phyloP scores from a whole-genome alignment of 2,113 vertebrate species.

The Muscicapa adusta region DNA sequence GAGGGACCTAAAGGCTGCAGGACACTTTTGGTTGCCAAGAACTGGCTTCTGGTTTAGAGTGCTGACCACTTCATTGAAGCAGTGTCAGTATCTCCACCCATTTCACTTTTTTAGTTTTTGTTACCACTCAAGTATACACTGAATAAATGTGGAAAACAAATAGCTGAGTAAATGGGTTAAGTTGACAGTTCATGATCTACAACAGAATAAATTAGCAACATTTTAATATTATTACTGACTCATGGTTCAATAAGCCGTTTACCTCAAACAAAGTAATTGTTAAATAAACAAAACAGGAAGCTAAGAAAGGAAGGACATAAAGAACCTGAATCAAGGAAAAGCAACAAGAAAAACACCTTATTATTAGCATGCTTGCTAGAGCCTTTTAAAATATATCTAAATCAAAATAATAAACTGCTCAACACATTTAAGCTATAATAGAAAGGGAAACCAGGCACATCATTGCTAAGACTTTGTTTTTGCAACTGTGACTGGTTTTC shows the following conservation, averaged over 20 bases:
- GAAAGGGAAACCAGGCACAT: neutral
- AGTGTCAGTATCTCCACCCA: neutral
- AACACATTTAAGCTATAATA: neutral
- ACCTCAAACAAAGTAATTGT: neutral
- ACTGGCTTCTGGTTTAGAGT: neutral
- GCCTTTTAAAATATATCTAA: neutral
- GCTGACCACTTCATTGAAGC: neutral
- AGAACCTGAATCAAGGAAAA: neutral
- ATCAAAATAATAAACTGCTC: neutral
- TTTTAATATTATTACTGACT: neutral
- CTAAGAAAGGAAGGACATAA: neutral
- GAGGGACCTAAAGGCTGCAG: neutral
- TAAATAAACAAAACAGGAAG: neutral
- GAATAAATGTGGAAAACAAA: neutral
- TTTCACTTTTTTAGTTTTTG: neutral
- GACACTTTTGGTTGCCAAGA: neutral
- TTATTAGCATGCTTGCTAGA: neutral
- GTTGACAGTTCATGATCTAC: neutral
- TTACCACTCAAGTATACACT: neutral
- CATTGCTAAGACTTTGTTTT: neutral
- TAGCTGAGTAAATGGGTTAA: neutral
- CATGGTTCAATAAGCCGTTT: neutral
- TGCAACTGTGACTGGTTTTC: neutral
- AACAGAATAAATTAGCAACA: neutral
- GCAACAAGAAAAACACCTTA: neutral